Conservation (phyloP, 2,797 vertebrate species). For the Artibeus jamaicensis region DNA sequence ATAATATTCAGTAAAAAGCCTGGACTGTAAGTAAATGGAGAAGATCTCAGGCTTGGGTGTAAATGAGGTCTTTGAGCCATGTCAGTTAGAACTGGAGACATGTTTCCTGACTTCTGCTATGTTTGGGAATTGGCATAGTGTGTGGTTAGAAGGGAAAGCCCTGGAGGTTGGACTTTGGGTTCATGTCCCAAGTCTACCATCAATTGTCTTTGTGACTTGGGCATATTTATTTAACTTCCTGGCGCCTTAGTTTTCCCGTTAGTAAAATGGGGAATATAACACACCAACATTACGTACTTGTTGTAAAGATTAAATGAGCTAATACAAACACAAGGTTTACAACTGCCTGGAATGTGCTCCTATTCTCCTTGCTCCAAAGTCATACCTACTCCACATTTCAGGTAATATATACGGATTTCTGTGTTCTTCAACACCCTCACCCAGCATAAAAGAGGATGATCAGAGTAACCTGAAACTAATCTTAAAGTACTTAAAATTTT, state of each 20-base stretch:
- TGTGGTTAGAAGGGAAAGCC: background rate
- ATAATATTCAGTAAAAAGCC: background rate
- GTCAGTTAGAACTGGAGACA: background rate
- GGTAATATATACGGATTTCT: background rate
- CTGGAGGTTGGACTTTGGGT: background rate
- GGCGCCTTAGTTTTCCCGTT: background rate
- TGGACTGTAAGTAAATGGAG: background rate
- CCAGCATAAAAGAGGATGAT: background rate
- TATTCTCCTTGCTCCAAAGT: background rate
- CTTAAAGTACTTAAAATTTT: conserved; percentile 23
- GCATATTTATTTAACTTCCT: background rate
- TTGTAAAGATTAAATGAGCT: conserved; percentile 13
- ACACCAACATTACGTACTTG: background rate
- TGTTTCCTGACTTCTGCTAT: background rate
- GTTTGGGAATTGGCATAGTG: background rate
- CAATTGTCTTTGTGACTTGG: background rate
- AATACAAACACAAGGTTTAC: background rate
- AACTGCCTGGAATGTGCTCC: background rate
- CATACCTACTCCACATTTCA: background rate
- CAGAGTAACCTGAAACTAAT: background rate
- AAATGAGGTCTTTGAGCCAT: background rate
- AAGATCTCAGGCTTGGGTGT: background rate
- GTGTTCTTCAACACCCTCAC: background rate
- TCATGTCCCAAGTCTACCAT: background rate
- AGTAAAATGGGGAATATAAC: background rate